Evolutionary conservation across 2,113 vertebrate species (phyloP), one percentile per base, ranked within the genome.

Genomic region (Ginglymostoma cirratum): DNA sequence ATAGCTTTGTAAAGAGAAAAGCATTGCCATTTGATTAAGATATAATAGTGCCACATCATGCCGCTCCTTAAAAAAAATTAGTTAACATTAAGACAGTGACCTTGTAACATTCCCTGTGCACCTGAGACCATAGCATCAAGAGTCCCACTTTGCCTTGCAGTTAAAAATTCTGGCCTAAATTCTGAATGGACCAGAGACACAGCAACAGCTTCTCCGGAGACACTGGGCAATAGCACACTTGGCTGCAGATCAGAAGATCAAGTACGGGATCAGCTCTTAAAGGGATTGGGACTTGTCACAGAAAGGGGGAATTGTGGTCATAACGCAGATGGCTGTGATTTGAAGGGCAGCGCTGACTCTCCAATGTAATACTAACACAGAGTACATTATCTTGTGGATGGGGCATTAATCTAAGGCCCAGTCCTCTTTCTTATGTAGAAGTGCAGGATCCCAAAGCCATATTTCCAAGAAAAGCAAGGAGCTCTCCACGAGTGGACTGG

Each of bases 1-100:
- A 93, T 66, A 23, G 55, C 2, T 66, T 93, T 93, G 61, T 66
- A 93, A 93, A n/a, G 55, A 93, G 89, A 38, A 93, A 66, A 93
- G 10, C 55, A 21, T 93, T 3, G 89, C 2, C 61, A 66, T 93
- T 93, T 93, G 61, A 93, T 93, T 17, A 66, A 6, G 24, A 34
- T 5, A n/a, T 52, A 2, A 30, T n/a, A 12, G 52, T 30, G 24
- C 30, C 27, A 90, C 52, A 66, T 38, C 89, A 38, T 65, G 65
- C 19, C 89, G 7, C 21, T 66, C 21, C 17, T 45, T 92, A n/a
- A 92, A 92, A 92, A 38, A 66, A 1, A n/a, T 93, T 38, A 38
- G 61, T 93, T 93, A 55, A 66, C 34, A 10, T 66, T 17, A 66
- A 93, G n/a, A 34, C 34, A 38, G 30, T 19, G 7, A n/a, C n/a